Base-by-base conservation (phyloP, 2,888 invertebrate genomes). In the Eupithecia insigniata region DNA sequence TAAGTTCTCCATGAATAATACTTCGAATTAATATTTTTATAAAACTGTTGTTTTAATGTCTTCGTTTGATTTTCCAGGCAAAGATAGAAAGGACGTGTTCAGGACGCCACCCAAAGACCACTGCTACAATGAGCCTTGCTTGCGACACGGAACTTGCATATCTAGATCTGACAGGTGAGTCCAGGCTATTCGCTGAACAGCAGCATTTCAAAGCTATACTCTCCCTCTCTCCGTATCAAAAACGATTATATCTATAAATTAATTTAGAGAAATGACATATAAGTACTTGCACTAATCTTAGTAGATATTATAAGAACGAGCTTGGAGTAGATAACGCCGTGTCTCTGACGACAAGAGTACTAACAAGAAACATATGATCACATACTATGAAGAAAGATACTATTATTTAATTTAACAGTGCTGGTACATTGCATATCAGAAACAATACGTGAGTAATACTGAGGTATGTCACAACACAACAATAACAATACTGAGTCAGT, bases 61-160 rank as follows among this genome's bases (percentile, higher is more conserved):
- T 28, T 26, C 5, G 28, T 28, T 28, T 28, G 14, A 6, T 39
- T 22, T 80, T 74, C 0, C 83, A 95, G 95, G 95, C 80, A 90
- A 90, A 74, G 95, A 95, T 78, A 85, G 91, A 61, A 93, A 92
- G 76, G 95, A 96, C 81, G 94, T 95, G 32, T 82, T 96, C 30
- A 90, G 95, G 60, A 92, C 94, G 55, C 93, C 93, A 22, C 95
- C 95, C 30, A 95, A 95, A 80, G 96, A 97, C 90, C 96, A 96
- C 88, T 98, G 98, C 89, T 93, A 95, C 84, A 96, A 96, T 86
- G 97, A 97, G 88, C 97, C 97, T 34, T 97, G 97, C 92, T 96
- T 97, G 96, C 95, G 96, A 83, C 97, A 97, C 89, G 98, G 98
- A 70, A 96, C 95, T 65, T 98, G 97, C 90, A 96, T 97, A 78